Conservation (phyloP, 2,113 vertebrate species). For the Axis porcinus region DNA sequence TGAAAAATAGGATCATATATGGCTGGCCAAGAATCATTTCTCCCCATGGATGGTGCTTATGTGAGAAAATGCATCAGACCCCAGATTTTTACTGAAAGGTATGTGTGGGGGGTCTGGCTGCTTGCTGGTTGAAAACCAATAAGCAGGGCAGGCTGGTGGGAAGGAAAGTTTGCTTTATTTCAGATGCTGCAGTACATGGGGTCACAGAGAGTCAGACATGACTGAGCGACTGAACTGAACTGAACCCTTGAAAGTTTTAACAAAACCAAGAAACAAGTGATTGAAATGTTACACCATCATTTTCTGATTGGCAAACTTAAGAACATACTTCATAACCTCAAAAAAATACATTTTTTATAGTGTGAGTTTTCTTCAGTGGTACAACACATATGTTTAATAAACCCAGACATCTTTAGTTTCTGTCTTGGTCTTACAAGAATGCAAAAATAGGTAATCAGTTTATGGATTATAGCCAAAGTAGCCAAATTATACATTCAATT, state of each 20-base stretch:
- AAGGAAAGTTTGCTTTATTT: not conserved
- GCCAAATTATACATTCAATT: not conserved
- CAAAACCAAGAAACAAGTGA: not conserved
- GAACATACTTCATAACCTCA: not conserved
- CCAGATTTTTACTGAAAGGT: not conserved
- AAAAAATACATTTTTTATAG: not conserved
- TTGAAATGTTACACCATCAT: not conserved
- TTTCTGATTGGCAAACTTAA: not conserved
- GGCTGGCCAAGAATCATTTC: constrained; percentile 29
- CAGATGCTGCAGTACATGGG: not conserved
- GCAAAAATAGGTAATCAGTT: not conserved
- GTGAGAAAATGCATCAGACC: not conserved
- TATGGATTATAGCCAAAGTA: not conserved
- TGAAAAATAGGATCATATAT: constrained; percentile 29
- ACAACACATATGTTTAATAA: not conserved
- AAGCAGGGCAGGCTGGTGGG: not conserved
- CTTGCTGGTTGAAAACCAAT: not conserved
- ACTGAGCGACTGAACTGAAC: not conserved
- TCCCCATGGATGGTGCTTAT: constrained; percentile 24
- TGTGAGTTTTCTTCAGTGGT: not conserved
- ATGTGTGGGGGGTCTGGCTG: not conserved
- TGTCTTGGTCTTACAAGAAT: not conserved
- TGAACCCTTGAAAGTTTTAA: not conserved
- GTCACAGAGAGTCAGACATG: not conserved
- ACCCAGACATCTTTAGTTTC: not conserved